A percentile compares a stretch with the other conserved stretches of the same genome.
Conservation (phyloP, 1,140 invertebrate genomes). For the Camponotus floridanus region DNA sequence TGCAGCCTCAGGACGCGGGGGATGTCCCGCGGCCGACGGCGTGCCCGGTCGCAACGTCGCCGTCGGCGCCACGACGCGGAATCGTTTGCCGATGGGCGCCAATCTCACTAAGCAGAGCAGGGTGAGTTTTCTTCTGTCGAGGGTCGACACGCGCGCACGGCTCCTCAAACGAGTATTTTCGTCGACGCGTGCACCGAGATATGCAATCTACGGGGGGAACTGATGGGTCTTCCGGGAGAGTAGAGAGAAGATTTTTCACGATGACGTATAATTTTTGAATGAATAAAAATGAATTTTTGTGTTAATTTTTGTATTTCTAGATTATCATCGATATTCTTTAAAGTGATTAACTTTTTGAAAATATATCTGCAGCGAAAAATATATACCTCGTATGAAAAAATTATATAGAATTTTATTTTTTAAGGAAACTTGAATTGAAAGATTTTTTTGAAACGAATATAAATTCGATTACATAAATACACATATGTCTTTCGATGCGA, state of each 20-base stretch:
- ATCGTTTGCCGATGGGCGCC: constrained; percentile 82
- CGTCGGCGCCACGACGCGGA: constrained; percentile 72
- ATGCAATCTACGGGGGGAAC: background rate
- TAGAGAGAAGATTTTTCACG: background rate
- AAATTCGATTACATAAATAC: no score
- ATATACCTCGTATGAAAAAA: background rate
- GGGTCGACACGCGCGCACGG: background rate
- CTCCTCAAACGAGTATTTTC: background rate
- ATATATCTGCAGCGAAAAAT: background rate
- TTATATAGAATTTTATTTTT: background rate
- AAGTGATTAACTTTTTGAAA: background rate
- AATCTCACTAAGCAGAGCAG: constrained; percentile 82
- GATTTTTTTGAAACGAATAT: background rate
- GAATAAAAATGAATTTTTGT: background rate
- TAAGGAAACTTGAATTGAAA: background rate
- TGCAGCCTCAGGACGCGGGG: constrained; percentile 77
- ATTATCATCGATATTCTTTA: background rate
- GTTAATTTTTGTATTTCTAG: background rate
- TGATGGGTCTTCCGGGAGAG: background rate
- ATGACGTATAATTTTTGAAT: background rate
- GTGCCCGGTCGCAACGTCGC: constrained; percentile 69
- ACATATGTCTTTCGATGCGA: no score
- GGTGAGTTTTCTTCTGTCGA: constrained; percentile 76
- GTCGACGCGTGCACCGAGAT: background rate
- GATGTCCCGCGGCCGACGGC: constrained; percentile 80